These are phyloP conservation scores for Lutraria rhynchaena DNA, from an alignment of 1,140 invertebrate species.

Conservation along the genomic window DNA sequence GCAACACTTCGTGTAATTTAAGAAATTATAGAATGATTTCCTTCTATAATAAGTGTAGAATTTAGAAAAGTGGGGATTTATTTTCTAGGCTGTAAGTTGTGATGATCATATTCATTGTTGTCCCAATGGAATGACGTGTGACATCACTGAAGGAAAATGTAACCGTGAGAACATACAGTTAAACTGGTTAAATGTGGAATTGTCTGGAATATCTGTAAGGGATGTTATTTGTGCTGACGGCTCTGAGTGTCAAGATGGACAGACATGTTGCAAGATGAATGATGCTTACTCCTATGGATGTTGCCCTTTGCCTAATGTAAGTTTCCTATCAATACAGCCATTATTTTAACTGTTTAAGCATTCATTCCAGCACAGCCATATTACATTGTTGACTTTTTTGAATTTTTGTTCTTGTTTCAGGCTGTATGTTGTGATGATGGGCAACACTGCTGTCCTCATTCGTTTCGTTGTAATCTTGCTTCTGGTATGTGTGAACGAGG, in stretches of 20 bases:
- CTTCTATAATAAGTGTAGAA: too few species aligned
- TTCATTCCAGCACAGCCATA: too few species aligned
- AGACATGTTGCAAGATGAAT: constrained; percentile 80
- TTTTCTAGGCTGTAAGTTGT: constrained; percentile 74
- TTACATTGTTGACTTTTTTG: too few species aligned
- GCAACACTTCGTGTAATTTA: too few species aligned
- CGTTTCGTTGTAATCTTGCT: constrained; percentile 61
- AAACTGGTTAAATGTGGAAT: constrained; percentile 58
- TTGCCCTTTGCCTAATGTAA: constrained; percentile 59
- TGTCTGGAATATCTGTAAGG: constrained; percentile 14
- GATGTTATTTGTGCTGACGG: constrained; percentile 67
- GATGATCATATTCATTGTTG: constrained; percentile 77
- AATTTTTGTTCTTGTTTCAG: too few species aligned
- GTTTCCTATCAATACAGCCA: too few species aligned
- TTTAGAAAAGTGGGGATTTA: constrained; percentile 46
- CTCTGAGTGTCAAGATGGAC: constrained; percentile 75
- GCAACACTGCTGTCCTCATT: constrained; percentile 66
- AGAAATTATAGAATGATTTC: too few species aligned
- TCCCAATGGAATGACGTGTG: constrained; percentile 73
- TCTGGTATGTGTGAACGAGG: constrained; percentile 11
- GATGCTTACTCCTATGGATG: constrained; percentile 77
- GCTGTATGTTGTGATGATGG: constrained; percentile 68
- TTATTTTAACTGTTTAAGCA: too few species aligned
- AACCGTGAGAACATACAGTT: not conserved
- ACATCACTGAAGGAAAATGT: constrained; percentile 63